Conservation (phyloP, 2,888 invertebrate species). For the Drosophila koepferae region DNA sequence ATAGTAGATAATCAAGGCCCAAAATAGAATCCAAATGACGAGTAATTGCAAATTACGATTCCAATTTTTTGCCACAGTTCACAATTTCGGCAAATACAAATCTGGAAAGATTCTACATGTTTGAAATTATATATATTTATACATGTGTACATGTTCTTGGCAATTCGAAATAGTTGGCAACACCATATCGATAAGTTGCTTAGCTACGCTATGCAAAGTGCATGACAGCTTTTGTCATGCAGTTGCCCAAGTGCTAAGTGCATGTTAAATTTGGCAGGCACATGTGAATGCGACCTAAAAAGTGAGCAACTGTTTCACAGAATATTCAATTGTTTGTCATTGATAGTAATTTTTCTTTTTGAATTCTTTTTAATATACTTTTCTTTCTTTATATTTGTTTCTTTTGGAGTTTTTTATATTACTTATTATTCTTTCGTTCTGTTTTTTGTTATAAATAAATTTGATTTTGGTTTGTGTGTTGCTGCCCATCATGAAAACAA, state of each 20-base stretch:
- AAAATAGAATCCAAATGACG: conserved; percentile 8
- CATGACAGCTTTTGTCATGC: conserved; percentile 3
- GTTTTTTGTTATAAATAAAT: conserved; percentile 31
- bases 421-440: conserved; percentile 30
- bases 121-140: neutral
- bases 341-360: neutral
- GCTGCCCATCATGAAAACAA: conserved; percentile 46
- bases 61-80: neutral
- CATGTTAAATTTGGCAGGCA: conserved; percentile 1
- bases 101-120: neutral
- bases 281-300: neutral
- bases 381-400: neutral
- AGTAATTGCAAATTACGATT: conserved; percentile 4
- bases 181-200: neutral
- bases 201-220: conserved; percentile 1
- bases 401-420: conserved; percentile 19
- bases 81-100: neutral
- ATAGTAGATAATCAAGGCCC: neutral
- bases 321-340: neutral
- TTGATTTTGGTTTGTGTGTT: conserved; percentile 43
- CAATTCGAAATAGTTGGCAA: neutral
- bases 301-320: conserved; percentile 3
- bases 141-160: neutral
- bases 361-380: neutral
- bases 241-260: conserved; percentile 1